Conservation (phyloP, 2,113 vertebrate species). For the Ibidorhyncha struthersii region DNA sequence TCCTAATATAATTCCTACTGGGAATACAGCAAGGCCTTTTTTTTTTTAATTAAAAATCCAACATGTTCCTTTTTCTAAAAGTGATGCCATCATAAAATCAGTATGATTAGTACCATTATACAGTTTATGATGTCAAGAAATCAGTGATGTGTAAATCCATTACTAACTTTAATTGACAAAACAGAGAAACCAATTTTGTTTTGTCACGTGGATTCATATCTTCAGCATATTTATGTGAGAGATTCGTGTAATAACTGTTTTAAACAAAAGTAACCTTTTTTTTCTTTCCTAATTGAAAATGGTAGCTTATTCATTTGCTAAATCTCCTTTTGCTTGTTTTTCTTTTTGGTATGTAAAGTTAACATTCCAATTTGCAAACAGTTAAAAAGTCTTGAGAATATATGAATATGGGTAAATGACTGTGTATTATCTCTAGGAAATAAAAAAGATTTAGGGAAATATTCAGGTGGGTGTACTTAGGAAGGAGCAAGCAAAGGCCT, state of each 20-base stretch:
- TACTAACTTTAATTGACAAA: constrained; percentile 28
- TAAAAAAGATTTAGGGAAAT: background rate
- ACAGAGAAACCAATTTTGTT: constrained; percentile 10
- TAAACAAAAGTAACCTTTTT: constrained; percentile 44
- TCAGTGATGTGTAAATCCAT: constrained; percentile 15
- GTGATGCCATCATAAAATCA: background rate
- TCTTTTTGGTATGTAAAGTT: background rate
- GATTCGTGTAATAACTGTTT: constrained; percentile 21
- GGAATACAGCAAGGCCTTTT: background rate
- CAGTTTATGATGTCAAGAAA: background rate
- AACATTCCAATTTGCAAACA: background rate
- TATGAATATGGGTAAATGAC: background rate
- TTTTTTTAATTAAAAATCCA: background rate
- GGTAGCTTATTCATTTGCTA: constrained; percentile 13
- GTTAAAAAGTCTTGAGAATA: background rate
- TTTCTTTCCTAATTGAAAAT: constrained; percentile 17
- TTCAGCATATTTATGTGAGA: background rate
- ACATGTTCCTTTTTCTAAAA: background rate
- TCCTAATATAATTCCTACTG: background rate
- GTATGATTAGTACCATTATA: constrained; percentile 4
- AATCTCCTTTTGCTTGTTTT: constrained; percentile 9
- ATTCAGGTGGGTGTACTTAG: background rate
- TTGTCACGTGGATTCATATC: background rate
- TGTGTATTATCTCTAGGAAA: background rate
- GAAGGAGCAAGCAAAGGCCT: background rate